These are phyloP conservation scores for Miltochrista miniata DNA, from an alignment of 2,888 invertebrate species.

Conservation along the genomic window DNA sequence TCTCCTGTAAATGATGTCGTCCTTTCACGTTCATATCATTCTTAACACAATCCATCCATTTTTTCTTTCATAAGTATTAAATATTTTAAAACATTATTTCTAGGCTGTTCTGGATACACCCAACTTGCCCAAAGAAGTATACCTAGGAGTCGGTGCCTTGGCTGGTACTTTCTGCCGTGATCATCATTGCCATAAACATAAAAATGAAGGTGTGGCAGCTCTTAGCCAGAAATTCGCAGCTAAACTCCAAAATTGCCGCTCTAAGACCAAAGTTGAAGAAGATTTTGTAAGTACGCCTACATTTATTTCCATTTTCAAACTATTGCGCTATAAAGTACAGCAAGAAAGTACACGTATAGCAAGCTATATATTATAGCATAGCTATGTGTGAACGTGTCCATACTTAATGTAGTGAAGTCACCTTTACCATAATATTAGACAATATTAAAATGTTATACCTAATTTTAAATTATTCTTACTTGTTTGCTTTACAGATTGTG, in stretches of 20 bases:
- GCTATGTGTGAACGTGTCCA: too few relatives aligned
- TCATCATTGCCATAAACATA: constrained; percentile 82
- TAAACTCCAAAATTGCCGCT: constrained; percentile 87
- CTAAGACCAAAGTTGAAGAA: constrained; percentile 86
- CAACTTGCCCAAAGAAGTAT: constrained; percentile 86
- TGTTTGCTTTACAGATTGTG: constrained; percentile 72
- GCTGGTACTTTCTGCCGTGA: constrained; percentile 88
- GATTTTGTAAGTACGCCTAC: constrained; percentile 70
- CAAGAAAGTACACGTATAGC: too few relatives aligned
- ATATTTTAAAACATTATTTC: neutral
- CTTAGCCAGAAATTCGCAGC: constrained; percentile 85
- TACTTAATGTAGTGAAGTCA: too few relatives aligned
- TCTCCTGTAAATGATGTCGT: too few relatives aligned
- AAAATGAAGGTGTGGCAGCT: constrained; percentile 82
- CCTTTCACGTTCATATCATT: too few relatives aligned
- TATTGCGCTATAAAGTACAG: too few relatives aligned
- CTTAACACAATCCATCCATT: too few relatives aligned
- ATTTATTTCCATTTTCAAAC: too few relatives aligned
- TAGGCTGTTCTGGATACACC: constrained; percentile 84
- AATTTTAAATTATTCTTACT: neutral
- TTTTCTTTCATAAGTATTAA: too few relatives aligned
- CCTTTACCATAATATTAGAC: too few relatives aligned
- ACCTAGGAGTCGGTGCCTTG: constrained; percentile 89
- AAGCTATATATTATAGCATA: too few relatives aligned
- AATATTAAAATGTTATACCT: too few relatives aligned